These are phyloP conservation scores for Brachionus angularis DNA, from an alignment of 1,140 invertebrate genomes.

Conservation along the genomic window DNA sequence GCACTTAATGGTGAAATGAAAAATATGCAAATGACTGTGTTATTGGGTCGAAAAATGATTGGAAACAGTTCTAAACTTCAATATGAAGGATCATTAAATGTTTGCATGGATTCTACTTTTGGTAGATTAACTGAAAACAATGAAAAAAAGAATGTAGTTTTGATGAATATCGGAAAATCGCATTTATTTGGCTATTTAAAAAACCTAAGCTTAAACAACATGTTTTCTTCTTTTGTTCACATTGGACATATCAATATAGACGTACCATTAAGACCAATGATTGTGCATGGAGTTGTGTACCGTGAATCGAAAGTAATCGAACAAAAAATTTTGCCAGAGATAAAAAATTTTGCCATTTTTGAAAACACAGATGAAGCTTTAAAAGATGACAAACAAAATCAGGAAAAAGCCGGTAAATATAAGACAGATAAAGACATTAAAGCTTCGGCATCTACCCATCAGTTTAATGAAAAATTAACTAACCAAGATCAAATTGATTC, in stretches of 20 bases:
- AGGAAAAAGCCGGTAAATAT: neutral
- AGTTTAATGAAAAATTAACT: neutral
- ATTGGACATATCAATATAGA: constrained; percentile 83
- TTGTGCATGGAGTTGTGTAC: constrained; percentile 92
- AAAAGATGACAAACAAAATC: constrained; percentile 12
- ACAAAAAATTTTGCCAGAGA: constrained; percentile 57
- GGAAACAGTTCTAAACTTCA: constrained; percentile 19
- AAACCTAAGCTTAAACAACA: constrained; percentile 47
- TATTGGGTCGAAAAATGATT: constrained; percentile 8
- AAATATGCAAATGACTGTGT: constrained; percentile 17
- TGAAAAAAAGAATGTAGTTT: constrained; percentile 71
- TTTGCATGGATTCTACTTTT: constrained; percentile 38
- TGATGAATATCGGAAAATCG: constrained; percentile 83
- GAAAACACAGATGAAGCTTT: constrained; percentile 28
- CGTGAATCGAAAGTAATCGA: constrained; percentile 79
- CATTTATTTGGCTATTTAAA: constrained; percentile 71
- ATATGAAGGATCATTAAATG: constrained; percentile 30
- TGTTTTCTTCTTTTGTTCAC: constrained; percentile 70
- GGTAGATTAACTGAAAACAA: constrained; percentile 30
- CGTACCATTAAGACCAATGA: constrained; percentile 92
- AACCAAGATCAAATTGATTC: no score
- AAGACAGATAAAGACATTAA: neutral
- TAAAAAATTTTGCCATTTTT: constrained; percentile 44
- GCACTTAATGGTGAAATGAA: constrained; percentile 38
- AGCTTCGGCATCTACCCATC: neutral